phyloP scores from a whole-genome alignment of 2,888 invertebrate species.

The Trileptium ribeirensis region DNA sequence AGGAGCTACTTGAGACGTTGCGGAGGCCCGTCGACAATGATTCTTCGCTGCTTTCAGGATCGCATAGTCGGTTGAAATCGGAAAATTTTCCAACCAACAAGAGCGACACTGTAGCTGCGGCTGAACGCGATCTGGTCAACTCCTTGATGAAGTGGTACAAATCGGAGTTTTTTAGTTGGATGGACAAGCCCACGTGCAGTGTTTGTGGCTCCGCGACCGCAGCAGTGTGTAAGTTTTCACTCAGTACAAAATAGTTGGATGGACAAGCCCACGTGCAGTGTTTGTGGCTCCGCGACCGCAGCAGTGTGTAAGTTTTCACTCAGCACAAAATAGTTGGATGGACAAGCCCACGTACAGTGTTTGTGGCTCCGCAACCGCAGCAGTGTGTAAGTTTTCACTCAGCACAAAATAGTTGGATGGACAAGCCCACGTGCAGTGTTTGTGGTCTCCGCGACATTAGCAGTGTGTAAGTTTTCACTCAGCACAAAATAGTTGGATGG shows the following conservation, averaged over 20 bases:
- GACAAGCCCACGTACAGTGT: constrained; percentile 64
- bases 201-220: constrained; percentile 56
- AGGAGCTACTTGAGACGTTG: too few species aligned
- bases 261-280: constrained; percentile 63
- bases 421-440: constrained; percentile 62
- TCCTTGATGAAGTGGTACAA: constrained; percentile 88
- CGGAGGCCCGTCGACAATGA: too few species aligned
- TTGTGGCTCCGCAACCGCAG: constrained; percentile 56
- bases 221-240: too few species aligned
- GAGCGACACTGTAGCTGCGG: background rate
- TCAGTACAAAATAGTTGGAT: too few species aligned
- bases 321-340: constrained; percentile 81
- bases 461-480: too few species aligned
- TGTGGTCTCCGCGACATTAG: constrained; percentile 56
- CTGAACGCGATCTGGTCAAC: constrained; percentile 58
- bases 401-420: constrained; percentile 81
- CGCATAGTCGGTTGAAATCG: too few species aligned
- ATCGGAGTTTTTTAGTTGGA: constrained; percentile 81
- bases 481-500: constrained; percentile 81
- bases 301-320: too few species aligned
- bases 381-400: too few species aligned
- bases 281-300: constrained; percentile 56
- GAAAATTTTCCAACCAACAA: too few species aligned
- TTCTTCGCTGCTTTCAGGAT: too few species aligned
- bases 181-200: constrained; percentile 66